Evolutionary conservation across 2,888 invertebrate species (phyloP).

Genomic region (Agrypnus murinus): DNA sequence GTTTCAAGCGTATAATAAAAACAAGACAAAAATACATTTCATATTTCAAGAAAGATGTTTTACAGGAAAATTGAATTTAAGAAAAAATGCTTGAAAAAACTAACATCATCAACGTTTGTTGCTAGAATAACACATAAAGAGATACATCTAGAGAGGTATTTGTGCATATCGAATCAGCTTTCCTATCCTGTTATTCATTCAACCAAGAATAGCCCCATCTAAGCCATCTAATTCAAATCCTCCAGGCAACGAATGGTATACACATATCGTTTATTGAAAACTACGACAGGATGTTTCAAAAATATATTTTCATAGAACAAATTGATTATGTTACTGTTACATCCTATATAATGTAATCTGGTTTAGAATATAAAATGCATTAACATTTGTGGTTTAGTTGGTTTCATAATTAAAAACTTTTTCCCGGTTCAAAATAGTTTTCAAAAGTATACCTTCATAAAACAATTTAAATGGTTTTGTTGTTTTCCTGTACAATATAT

Average conservation of each 20-base stretch:
- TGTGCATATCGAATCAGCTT: neutral
- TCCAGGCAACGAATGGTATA: neutral
- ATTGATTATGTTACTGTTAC: too few species aligned
- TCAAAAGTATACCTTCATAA: too few species aligned
- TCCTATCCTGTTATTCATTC: neutral
- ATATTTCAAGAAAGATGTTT: too few species aligned
- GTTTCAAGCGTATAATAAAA: too few species aligned
- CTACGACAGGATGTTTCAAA: neutral
- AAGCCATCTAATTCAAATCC: neutral
- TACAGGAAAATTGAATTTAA: too few species aligned
- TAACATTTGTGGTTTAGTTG: neutral
- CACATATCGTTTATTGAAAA: neutral
- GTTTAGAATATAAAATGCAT: too few species aligned
- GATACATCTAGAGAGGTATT: too few species aligned
- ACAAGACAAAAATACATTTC: too few species aligned
- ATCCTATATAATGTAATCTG: neutral
- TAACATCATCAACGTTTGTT: neutral
- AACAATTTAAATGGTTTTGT: too few species aligned
- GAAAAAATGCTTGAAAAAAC: neutral
- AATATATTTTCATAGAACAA: neutral
- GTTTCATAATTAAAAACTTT: neutral
- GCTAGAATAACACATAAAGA: too few species aligned
- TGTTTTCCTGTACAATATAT: neutral
- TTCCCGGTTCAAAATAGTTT: neutral
- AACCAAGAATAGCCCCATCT: slow-evolving; percentile 1